phyloP scores from a whole-genome alignment of 2,113 vertebrate genomes.

The Riparia riparia region DNA sequence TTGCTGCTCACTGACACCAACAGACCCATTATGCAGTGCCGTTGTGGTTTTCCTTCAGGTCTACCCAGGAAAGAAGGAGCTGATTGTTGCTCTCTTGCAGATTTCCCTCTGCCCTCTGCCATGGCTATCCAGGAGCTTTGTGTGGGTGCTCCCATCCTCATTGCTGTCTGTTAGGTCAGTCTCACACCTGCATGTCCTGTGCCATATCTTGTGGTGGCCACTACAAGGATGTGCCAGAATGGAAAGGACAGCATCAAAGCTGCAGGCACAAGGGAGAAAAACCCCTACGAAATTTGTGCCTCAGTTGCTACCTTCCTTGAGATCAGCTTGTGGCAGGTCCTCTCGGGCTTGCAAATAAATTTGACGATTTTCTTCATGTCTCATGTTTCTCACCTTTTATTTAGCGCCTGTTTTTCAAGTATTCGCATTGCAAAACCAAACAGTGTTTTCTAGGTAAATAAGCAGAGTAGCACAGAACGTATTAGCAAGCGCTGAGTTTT shows the following conservation, averaged over 20 bases:
- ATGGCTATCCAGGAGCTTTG: fast-evolving
- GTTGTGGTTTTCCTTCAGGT: neutral
- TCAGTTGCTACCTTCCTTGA: neutral
- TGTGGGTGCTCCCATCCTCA: no score
- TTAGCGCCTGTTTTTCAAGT: neutral
- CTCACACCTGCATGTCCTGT: fast-evolving
- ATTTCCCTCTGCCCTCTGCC: neutral
- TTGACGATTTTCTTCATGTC: neutral
- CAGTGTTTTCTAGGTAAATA: conserved; percentile 1
- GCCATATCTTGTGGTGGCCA: neutral
- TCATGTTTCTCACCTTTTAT: neutral
- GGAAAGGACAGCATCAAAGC: neutral
- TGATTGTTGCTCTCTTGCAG: neutral
- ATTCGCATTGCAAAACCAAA: neutral
- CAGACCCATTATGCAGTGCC: neutral
- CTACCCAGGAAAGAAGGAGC: neutral
- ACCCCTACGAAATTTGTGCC: neutral
- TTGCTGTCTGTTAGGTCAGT: neutral
- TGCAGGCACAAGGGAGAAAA: neutral
- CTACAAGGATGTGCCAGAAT: fast-evolving
- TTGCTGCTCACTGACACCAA: neutral
- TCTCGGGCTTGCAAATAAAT: neutral
- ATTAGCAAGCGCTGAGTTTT: conserved; percentile 4
- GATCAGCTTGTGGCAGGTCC: neutral
- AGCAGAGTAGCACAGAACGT: neutral